Evolutionary conservation across 2,113 vertebrate species (phyloP), one percentile per base, ranked within the genome.

Genomic region (Montifringilla adamsi): DNA sequence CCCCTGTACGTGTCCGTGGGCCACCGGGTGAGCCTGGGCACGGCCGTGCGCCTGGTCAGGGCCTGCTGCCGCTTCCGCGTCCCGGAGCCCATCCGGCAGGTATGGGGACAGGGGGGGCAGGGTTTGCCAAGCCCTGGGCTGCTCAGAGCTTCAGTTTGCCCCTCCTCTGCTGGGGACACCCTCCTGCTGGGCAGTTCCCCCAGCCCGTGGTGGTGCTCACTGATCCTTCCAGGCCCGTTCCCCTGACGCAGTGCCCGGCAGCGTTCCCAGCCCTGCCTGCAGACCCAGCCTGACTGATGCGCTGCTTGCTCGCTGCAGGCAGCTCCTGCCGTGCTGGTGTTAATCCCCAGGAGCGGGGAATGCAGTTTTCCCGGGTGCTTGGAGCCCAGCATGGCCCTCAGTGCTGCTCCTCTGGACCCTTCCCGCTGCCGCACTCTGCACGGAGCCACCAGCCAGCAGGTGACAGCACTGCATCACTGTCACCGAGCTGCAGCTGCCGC

Each of bases 81-180:
- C 72, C 99, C 99, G 0, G 99, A 99, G 97, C 99, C 99, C 47
- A 98, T 99, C 98, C 98, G 99, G 62, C 99, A 99, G 99, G 99
- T 99, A 96, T 12, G n/a, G 11, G 37, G 60, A 1, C 28, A 15
- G 15, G 43, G 19, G 19, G 20, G 3, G 33, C 26, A 2, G 16
- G 0, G 44, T 13, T 0, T n/a, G 53, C 64, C 27, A 1, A 30
- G 47, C 18, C 79, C 1, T 1, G 49, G 7, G 1, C 1, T 4
- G 19, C 7, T 37, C 52, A 31, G 33, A 43, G 64, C 53, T 50
- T 35, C 22, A 0, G 4, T 28, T 41, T 74, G 37, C 13, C 37
- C 14, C 50, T 9, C 13, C 3, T 67, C 5, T 72, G 76, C 84
- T 18, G 41, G 35, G 15, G 41, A 6, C 44, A 24, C 11, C 22